A percentile compares a stretch with the other conserved stretches of the same genome.
Conservation (phyloP, 2,888 invertebrate species). For the Thecocarcelia acutangulata region DNA sequence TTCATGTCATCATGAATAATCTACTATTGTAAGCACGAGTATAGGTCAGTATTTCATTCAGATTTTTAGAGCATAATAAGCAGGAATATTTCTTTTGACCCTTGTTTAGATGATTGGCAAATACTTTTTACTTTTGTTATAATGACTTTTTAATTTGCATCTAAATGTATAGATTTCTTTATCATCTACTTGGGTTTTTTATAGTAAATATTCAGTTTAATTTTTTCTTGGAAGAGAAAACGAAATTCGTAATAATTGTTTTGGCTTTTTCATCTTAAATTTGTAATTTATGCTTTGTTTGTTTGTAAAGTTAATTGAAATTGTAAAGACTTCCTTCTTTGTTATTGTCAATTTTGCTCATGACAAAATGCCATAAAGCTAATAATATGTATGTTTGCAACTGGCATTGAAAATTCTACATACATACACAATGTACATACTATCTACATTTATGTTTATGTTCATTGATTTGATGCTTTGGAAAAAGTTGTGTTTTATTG, state of each 20-base stretch:
- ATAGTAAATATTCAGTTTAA: slow-evolving; percentile 7
- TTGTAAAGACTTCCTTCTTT: slow-evolving; percentile 48
- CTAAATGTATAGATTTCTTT: slow-evolving; percentile 32
- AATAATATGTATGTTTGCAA: not conserved
- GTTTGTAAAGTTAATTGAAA: slow-evolving; percentile 42
- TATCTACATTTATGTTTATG: too few relatives aligned
- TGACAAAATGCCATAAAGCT: slow-evolving; percentile 3
- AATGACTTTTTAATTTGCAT: slow-evolving; percentile 50
- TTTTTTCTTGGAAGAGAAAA: slow-evolving; percentile 25
- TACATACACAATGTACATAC: not conserved
- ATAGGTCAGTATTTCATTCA: slow-evolving; percentile 63
- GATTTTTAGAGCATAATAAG: slow-evolving; percentile 42
- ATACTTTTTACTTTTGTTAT: not conserved
- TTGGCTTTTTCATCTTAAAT: slow-evolving; percentile 8
- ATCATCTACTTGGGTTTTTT: slow-evolving; percentile 6
- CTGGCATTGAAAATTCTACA: not conserved
- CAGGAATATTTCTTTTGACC: slow-evolving; percentile 56
- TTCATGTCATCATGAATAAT: slow-evolving; percentile 52
- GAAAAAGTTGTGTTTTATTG: not conserved
- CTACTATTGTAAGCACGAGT: slow-evolving; percentile 45
- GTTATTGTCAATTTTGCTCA: slow-evolving; percentile 21
- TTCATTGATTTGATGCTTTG: too few relatives aligned
- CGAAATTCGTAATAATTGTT: slow-evolving; percentile 24
- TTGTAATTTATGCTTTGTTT: slow-evolving; percentile 16
- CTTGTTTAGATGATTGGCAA: slow-evolving; percentile 42